These are phyloP conservation scores for Unio pictorum DNA, from an alignment of 2,888 invertebrate species.

Conservation along the genomic window DNA sequence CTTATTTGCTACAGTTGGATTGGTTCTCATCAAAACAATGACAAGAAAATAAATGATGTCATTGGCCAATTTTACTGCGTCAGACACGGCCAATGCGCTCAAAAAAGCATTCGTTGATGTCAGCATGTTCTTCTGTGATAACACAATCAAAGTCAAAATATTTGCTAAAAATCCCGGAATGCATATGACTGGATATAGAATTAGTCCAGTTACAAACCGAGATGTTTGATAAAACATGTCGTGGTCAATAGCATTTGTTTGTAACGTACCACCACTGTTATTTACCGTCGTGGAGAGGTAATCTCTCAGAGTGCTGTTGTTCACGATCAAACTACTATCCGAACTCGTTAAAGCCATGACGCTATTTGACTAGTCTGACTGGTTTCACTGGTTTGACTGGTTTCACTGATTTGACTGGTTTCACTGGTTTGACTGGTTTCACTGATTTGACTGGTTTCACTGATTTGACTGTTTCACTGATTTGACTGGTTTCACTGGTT, in stretches of 20 bases:
- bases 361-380: too few relatives aligned
- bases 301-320: too few relatives aligned
- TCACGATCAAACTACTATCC: too few relatives aligned
- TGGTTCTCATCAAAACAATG: slow-evolving; percentile 43
- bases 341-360: too few relatives aligned
- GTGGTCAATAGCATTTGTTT: slow-evolving; percentile 16
- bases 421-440: too few relatives aligned
- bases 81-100: slow-evolving; percentile 62
- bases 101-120: slow-evolving; percentile 66
- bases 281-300: too few relatives aligned
- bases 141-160: slow-evolving; percentile 56
- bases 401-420: too few relatives aligned
- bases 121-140: slow-evolving; percentile 55
- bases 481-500: too few relatives aligned
- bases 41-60: slow-evolving; percentile 64
- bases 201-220: slow-evolving; percentile 58
- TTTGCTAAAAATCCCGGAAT: slow-evolving; percentile 60
- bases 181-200: slow-evolving; percentile 62
- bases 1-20: slow-evolving; percentile 37
- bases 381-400: too few relatives aligned
- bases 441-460: too few relatives aligned
- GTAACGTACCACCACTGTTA: too few relatives aligned
- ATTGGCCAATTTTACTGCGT: slow-evolving; percentile 62
- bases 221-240: slow-evolving; percentile 57
- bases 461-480: too few relatives aligned